Percentiles rank a stretch among this genome's conserved stretches.
These are phyloP conservation scores for Lucilia sericata DNA, from an alignment of 1,140 invertebrate genomes.

Conservation along the genomic window DNA sequence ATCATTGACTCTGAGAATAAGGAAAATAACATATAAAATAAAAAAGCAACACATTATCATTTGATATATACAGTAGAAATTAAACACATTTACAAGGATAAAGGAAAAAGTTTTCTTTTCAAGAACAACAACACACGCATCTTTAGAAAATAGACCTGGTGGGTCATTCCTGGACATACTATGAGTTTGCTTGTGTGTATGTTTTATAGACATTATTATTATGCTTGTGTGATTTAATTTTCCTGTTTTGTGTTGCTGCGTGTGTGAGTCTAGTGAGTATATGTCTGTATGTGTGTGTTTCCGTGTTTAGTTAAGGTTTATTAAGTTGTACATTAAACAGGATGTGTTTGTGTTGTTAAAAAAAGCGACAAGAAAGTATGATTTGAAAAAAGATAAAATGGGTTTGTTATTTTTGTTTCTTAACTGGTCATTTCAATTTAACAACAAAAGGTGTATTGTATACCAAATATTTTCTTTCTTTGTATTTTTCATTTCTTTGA, in stretches of 20 bases:
- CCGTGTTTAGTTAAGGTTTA: conserved; percentile 19
- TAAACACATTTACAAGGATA: not conserved
- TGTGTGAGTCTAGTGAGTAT: not conserved
- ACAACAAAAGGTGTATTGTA: conserved; percentile 30
- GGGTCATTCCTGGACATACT: not conserved
- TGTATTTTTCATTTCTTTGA: not conserved
- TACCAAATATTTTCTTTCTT: not conserved
- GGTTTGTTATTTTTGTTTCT: not conserved
- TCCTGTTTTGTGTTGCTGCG: not conserved
- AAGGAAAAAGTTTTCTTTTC: not conserved
- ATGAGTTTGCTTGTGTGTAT: too few species aligned
- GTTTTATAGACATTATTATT: not conserved
- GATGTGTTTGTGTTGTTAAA: conserved; percentile 15
- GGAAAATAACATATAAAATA: not conserved
- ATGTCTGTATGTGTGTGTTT: not conserved
- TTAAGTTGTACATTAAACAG: conserved; percentile 29
- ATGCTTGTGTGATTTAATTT: conserved; percentile 27
- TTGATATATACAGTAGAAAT: not conserved
- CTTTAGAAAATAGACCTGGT: not conserved
- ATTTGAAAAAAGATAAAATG: not conserved
- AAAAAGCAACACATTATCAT: not conserved
- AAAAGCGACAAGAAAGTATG: not conserved
- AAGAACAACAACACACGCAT: not conserved
- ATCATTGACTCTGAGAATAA: not conserved
- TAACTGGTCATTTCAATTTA: conserved; percentile 28